Evolutionary conservation across 2,797 vertebrate genomes (phyloP), one percentile per base, ranked within the genome.

Genomic region (Capromys pilorides): DNA sequence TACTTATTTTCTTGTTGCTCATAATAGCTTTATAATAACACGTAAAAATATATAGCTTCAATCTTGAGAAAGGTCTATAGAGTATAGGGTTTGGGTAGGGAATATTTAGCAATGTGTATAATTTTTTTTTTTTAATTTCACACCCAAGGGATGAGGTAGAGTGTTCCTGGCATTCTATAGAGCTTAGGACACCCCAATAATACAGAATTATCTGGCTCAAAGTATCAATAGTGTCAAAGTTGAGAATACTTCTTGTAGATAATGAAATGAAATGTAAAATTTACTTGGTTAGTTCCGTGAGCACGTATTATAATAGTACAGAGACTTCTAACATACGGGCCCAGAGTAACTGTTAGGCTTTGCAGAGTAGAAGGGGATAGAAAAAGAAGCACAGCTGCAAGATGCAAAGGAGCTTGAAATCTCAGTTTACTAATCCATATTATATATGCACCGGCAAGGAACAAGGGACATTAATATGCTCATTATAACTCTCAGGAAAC

Each of bases 1-100:
- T 94, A 67, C 22, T 62, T 66, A 7, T 87, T 95, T 94, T 49
- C 45, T 26, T 57, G 14, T 88, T 79, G 64, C 88, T 57, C 54
- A 54, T 11, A 79, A 82, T 2, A 18, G 41, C 59, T 10, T 81
- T 59, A 83, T 36, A 45, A 6, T 41, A 12, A 10, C 33, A 16
- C 36, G 69, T 71, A 41, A 61, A 33, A 77, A 75, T 19, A 61
- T 71, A 39, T 54, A 66, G 84, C 81, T 88, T 83, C 31, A 78
- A 36, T 22, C 14, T 69, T 13, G 21, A 2, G 24, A n/a, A 5
- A 10, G 13, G 71, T 75, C 11, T 51, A 9, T 59, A 3, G 36
- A 45, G 57, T 51, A 9, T 59, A 3, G 36, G 39, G 57, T 93
- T 84, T 61, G 4, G 1, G 67, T 14, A 54, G 64, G 24, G 18